Evolutionary conservation across 2,113 vertebrate species (phyloP), one percentile per base, ranked within the genome.

Genomic region (Channa maculata): DNA sequence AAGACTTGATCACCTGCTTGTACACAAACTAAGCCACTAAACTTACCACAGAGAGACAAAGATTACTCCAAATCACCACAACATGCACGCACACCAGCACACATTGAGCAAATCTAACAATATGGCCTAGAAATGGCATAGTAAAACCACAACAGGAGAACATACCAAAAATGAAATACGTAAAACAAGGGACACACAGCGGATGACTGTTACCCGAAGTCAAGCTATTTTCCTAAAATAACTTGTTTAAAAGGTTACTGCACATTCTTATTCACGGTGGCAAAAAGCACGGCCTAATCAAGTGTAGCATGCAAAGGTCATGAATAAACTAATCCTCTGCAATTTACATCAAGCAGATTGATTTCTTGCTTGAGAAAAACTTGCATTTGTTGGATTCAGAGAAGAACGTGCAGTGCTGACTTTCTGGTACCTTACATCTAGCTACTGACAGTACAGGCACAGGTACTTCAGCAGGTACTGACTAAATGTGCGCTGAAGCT

Each of bases 291-390:
- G 24, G 39, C 34, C 34, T 71, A 58, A 80, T 73, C 65, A 72
- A 80, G 59, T 70, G 60, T 33, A 58, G 67, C 60, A 70, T 48
- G 70, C 63, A 84, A 80, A 79, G 67, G 77, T 79, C 82, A 76
- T 15, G 10, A 46, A 51, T 34, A 65, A 74, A 79, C 34, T 36
- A 74, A 77, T 36, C 48, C 33, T 15, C 38, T 24, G 49, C 50
- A 67, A 66, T 58, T 10, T 4, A 65, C 5, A 41, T 41, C 4
- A 41, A 41, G 39, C 39, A 5, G 6, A 7, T 41, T 41, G 4
- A 7, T 41, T 41, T 41, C 6, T 4, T 7, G 6, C 4, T 41
- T 41, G 4, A 41, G 39, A 5, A 7, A 5, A 41, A 41, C 4
- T 7, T 7, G 6, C 39, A 41, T 41, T 24, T 24, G 24, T 24